A percentile compares a stretch with the other conserved stretches of the same genome.
These are phyloP conservation scores for Callorhinus ursinus DNA, from an alignment of 2,113 vertebrate genomes.

Conservation along the genomic window DNA sequence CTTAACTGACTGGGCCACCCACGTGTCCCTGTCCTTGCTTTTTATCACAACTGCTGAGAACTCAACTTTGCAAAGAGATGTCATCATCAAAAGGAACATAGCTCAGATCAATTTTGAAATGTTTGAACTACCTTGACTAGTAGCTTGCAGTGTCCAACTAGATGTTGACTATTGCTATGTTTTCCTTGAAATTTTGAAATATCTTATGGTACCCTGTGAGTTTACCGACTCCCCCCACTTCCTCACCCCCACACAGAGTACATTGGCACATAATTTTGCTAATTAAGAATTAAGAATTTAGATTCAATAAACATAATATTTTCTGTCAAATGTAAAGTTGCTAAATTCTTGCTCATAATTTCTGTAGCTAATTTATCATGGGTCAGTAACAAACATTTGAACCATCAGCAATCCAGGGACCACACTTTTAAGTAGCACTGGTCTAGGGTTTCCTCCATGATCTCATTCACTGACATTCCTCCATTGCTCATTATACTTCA, in stretches of 20 bases:
- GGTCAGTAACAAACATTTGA: neutral
- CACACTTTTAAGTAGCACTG: neutral
- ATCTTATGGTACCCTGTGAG: neutral
- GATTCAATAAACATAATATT: neutral
- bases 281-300: neutral
- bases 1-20: no score
- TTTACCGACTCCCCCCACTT: neutral
- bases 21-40: no score
- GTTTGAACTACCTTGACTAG: neutral
- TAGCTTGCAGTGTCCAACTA: neutral
- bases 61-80: neutral
- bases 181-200: neutral
- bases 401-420: neutral
- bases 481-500: neutral
- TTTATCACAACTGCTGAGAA: neutral
- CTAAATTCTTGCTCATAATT: neutral
- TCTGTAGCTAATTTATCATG: neutral
- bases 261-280: neutral
- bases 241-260: no score
- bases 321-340: neutral
- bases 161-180: neutral
- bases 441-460: neutral
- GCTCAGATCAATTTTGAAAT: neutral
- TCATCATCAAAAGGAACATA: neutral
- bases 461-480: neutral